Evolutionary conservation across 2,113 vertebrate genomes (phyloP).

Genomic region (Phylloscopus trochilus): DNA sequence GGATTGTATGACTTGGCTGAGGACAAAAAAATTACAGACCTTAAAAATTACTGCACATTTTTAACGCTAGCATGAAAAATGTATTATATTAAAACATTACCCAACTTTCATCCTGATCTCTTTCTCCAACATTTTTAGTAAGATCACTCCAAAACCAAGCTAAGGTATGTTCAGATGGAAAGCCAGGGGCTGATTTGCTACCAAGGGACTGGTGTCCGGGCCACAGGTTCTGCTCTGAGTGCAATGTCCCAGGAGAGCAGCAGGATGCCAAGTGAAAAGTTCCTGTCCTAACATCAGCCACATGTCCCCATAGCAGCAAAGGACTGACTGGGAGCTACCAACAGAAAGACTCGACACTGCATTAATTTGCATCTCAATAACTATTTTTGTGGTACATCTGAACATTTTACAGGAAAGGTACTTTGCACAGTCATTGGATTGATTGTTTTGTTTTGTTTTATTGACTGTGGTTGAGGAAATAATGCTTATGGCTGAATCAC

Average conservation of each 20-base stretch:
- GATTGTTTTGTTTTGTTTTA: background rate
- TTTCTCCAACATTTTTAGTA: background rate
- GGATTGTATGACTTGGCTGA: background rate
- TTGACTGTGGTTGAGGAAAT: constrained; percentile 6
- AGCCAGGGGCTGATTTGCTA: background rate
- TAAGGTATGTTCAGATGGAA: background rate
- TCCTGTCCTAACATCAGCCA: background rate
- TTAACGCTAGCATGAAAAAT: background rate
- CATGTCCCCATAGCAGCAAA: background rate
- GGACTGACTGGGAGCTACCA: background rate
- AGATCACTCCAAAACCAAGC: background rate
- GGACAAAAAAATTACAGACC: background rate
- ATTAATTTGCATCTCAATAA: constrained; percentile 35
- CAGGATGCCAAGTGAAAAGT: background rate
- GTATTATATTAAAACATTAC: background rate
- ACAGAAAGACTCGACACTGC: background rate
- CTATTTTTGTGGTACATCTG: background rate
- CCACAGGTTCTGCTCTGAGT: background rate
- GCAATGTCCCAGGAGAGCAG: background rate
- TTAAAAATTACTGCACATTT: background rate
- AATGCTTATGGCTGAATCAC: background rate
- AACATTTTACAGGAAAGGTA: constrained; percentile 36
- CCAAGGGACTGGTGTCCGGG: background rate
- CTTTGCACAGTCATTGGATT: background rate
- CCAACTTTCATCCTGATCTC: background rate